phyloP scores from a whole-genome alignment of 2,888 invertebrate genomes.

The Thereva unica region DNA sequence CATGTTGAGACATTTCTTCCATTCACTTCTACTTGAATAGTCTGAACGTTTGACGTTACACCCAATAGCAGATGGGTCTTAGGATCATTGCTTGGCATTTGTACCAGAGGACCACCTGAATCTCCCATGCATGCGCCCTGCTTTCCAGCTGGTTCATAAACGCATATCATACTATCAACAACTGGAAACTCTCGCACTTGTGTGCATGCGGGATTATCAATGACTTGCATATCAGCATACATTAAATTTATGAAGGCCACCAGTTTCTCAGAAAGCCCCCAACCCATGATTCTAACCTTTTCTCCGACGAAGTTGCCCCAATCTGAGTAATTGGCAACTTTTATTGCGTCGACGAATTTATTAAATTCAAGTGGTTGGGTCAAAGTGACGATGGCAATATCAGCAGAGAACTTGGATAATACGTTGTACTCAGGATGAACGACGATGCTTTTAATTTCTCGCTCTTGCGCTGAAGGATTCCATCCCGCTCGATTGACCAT shows the following conservation, averaged over 20 bases:
- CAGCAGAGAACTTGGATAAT: neutral
- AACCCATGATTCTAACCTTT: neutral
- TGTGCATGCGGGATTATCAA: neutral
- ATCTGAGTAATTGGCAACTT: slow-evolving; percentile 1
- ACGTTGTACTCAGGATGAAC: neutral
- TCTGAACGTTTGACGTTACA: neutral
- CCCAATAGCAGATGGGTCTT: neutral
- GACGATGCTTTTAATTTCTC: neutral
- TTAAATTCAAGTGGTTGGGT: neutral
- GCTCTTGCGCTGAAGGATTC: neutral
- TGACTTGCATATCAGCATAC: no score
- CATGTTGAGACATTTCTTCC: no score
- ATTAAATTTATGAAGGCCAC: no score
- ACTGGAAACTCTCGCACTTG: neutral
- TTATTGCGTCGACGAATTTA: slow-evolving; percentile 6
- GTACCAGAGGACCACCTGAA: neutral
- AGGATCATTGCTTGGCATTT: neutral
- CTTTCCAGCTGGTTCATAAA: neutral
- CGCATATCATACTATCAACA: neutral
- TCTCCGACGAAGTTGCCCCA: neutral
- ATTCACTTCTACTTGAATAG: no score
- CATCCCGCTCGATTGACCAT: neutral
- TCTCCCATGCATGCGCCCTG: neutral
- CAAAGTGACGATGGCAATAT: slow-evolving; percentile 16
- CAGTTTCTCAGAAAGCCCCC: neutral